Conservation (phyloP, 2,888 invertebrate species). For the Onchidella celtica region DNA sequence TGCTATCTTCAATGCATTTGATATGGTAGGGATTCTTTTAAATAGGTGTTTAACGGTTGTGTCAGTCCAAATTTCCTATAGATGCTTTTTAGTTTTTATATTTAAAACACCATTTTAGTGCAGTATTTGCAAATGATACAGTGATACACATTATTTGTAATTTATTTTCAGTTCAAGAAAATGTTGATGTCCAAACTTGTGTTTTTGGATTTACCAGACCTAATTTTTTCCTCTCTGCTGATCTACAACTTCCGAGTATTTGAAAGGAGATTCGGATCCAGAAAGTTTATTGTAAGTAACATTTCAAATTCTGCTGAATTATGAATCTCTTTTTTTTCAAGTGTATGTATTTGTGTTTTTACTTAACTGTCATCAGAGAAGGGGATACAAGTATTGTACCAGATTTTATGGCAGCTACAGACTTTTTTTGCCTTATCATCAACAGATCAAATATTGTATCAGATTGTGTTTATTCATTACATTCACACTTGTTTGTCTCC, state of each 20-base stretch:
- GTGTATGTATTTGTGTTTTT: background rate
- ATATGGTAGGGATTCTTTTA: no score
- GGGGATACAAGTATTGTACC: no score
- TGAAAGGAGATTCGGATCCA: slow-evolving; percentile 82
- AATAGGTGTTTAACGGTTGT: no score
- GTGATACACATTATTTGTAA: no score
- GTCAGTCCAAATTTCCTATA: no score
- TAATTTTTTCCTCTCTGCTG: slow-evolving; percentile 81
- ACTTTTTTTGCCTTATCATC: no score
- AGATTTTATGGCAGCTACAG: no score
- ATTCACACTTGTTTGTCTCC: no score
- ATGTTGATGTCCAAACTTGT: slow-evolving; percentile 80
- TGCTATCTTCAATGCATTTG: background rate
- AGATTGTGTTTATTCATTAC: no score
- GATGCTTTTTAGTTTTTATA: background rate
- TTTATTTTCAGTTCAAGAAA: slow-evolving; percentile 79
- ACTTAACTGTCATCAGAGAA: no score
- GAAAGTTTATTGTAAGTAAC: slow-evolving; percentile 81
- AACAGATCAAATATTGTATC: no score
- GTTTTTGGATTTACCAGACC: slow-evolving; percentile 82
- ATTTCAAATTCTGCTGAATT: background rate
- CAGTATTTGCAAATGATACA: no score
- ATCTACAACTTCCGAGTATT: slow-evolving; percentile 83
- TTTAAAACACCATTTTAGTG: background rate
- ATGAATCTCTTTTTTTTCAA: background rate